Conservation (phyloP, 2,113 vertebrate species). For the Stictonetta naevosa region DNA sequence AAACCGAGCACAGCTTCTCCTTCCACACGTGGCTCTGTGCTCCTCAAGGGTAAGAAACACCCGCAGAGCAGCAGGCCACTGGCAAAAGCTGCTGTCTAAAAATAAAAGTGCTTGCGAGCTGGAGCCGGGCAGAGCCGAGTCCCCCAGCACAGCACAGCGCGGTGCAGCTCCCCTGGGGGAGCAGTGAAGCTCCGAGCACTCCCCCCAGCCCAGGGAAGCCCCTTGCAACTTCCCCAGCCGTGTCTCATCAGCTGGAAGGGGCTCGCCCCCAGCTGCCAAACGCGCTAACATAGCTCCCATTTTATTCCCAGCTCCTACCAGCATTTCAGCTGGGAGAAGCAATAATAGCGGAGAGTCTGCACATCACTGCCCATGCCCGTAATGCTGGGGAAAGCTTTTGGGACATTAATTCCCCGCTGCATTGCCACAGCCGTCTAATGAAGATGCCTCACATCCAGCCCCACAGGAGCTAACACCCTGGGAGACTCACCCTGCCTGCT, state of each 20-base stretch:
- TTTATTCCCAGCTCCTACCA: background rate
- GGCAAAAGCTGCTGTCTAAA: background rate
- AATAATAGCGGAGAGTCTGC: background rate
- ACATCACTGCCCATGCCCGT: fast-evolving
- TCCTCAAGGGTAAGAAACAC: background rate
- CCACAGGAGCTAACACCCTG: background rate
- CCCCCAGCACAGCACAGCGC: background rate
- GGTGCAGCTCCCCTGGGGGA: background rate
- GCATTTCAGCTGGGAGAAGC: background rate
- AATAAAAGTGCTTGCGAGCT: background rate
- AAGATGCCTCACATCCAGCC: background rate
- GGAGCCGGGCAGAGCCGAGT: background rate
- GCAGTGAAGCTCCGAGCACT: too few relatives aligned
- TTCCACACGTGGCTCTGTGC: background rate
- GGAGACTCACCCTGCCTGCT: background rate
- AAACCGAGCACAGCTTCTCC: background rate
- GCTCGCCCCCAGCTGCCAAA: background rate
- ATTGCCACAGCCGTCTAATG: background rate
- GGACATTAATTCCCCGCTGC: background rate
- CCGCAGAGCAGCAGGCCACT: fast-evolving
- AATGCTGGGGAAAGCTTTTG: too few relatives aligned
- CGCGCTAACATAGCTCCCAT: background rate
- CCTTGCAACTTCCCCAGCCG: background rate
- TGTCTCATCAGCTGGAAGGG: background rate
- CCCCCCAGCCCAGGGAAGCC: background rate